Percentiles rank a stretch among this genome's conserved stretches.
Evolutionary conservation across 2,113 vertebrate species (phyloP).

Genomic region (Sylvilagus bachmani): DNA sequence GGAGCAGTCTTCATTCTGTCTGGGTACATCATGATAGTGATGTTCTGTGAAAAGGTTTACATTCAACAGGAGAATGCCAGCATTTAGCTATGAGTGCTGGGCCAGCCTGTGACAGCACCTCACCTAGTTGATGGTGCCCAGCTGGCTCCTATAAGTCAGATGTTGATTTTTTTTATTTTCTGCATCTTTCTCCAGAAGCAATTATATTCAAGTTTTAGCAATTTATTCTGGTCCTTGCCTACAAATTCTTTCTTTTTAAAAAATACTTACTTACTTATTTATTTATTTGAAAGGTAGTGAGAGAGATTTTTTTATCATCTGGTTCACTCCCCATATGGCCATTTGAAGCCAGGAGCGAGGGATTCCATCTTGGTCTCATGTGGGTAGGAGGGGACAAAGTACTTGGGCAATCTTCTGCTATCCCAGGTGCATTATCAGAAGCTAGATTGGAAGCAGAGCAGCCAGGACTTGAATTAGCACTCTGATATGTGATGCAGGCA

Average conservation of each 20-base stretch:
- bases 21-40: background rate
- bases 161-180: background rate
- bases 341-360: too few species aligned
- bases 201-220: background rate
- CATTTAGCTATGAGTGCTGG: background rate
- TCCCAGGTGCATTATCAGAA: too few species aligned
- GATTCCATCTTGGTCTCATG: too few species aligned
- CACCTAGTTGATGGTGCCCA: rapidly evolving
- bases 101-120: rapidly evolving
- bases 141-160: background rate
- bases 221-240: background rate
- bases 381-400: too few species aligned
- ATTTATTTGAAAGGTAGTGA: too few species aligned
- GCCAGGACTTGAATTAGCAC: too few species aligned
- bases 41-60: background rate
- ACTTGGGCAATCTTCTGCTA: too few species aligned
- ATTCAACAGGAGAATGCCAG: background rate
- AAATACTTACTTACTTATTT: too few species aligned
- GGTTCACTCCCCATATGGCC: too few species aligned
- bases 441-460: too few species aligned
- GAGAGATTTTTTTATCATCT: too few species aligned
- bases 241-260: background rate
- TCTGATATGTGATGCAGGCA: too few species aligned
- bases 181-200: background rate
- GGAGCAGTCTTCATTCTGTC: background rate